A percentile compares a stretch with the other conserved stretches of the same genome.
These are phyloP conservation scores for Lasiommata megera DNA, from an alignment of 2,888 invertebrate species.

Conservation along the genomic window DNA sequence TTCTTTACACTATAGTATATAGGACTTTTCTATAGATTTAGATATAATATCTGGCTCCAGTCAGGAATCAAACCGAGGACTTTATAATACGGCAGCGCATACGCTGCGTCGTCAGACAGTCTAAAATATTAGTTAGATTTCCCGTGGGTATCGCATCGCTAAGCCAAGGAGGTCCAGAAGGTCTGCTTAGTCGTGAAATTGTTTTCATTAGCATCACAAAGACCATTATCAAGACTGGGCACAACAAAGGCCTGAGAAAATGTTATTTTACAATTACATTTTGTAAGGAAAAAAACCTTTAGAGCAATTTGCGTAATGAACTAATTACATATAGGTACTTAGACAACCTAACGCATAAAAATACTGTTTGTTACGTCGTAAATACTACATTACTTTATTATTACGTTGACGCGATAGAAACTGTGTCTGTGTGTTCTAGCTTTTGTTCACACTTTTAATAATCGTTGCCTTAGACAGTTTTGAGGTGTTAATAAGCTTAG, in stretches of 20 bases:
- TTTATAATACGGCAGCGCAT: too few species aligned
- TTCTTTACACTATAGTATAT: too few species aligned
- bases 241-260: background rate
- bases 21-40: too few species aligned
- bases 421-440: background rate
- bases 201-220: slow-evolving; percentile 3
- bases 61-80: too few species aligned
- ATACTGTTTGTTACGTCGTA: background rate
- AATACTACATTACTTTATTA: too few species aligned
- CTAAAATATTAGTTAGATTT: too few species aligned
- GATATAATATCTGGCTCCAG: too few species aligned
- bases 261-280: background rate
- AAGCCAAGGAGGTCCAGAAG: background rate
- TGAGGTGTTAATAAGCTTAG: too few species aligned
- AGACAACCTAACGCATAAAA: background rate
- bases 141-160: background rate
- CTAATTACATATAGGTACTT: background rate
- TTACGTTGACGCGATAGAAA: background rate
- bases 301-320: background rate
- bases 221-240: background rate
- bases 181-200: background rate
- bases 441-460: background rate
- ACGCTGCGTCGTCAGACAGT: too few species aligned
- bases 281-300: background rate
- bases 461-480: background rate